Conservation (phyloP, 2,888 invertebrate genomes). For the Caenorhabditis sp. region DNA sequence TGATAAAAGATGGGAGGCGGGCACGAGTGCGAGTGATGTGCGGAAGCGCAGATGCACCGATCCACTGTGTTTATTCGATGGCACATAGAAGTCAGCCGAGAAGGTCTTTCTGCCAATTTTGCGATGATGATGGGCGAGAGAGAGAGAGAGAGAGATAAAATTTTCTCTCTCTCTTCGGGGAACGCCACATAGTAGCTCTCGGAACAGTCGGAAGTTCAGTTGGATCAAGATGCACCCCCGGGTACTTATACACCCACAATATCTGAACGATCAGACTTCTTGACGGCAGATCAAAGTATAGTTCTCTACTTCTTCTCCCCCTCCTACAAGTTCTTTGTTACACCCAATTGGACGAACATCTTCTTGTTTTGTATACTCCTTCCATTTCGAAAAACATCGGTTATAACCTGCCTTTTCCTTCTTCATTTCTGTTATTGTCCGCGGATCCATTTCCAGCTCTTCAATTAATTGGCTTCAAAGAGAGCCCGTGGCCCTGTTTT, state of each 20-base stretch:
- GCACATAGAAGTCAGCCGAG: neutral
- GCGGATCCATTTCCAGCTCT: neutral
- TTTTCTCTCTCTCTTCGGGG: no score
- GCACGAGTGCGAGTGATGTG: constrained; percentile 3
- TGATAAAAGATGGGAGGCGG: constrained; percentile 29
- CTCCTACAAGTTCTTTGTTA: neutral
- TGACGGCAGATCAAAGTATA: no score
- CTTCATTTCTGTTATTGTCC: neutral
- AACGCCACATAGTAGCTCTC: constrained; percentile 5
- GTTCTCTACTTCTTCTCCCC: no score
- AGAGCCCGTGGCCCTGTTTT: neutral
- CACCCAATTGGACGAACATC: neutral
- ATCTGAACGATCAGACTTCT: neutral
- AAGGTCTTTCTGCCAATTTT: neutral
- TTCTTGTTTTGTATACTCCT: neutral
- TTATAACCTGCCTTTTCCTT: neutral
- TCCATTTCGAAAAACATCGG: neutral
- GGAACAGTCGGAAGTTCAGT: neutral
- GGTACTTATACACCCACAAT: neutral
- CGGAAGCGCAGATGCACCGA: constrained; percentile 1
- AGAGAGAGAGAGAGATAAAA: constrained; percentile 6
- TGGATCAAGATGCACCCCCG: neutral
- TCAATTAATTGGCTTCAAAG: neutral
- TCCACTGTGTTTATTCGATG: constrained; percentile 25
- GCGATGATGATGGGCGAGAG: neutral